Base-by-base conservation (phyloP, 2,888 invertebrate genomes). In the Mimas tiliae region DNA sequence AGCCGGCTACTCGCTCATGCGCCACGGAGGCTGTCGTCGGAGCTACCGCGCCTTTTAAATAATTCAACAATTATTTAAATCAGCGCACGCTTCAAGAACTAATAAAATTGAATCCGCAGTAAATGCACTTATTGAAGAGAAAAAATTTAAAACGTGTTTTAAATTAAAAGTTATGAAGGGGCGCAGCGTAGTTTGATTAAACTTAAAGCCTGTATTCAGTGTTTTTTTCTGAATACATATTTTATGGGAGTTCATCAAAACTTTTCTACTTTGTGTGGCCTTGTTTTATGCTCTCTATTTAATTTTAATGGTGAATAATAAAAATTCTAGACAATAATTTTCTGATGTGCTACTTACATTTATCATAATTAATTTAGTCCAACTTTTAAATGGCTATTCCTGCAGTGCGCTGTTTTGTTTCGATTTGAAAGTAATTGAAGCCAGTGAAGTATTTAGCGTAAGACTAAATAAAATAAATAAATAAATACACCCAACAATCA, bases 11-110 rank as follows among this genome's bases (percentile, higher is more conserved):
- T n/a, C n/a, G n/a, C n/a, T n/a, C n/a, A n/a, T n/a, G n/a, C n/a
- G n/a, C n/a, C n/a, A n/a, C n/a, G n/a, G n/a, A n/a, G n/a, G n/a
- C n/a, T n/a, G n/a, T n/a, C n/a, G n/a, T n/a, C n/a, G n/a, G n/a
- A n/a, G n/a, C n/a, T n/a, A n/a, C 19, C 12, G 58, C 19, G 9
- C 16, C 55, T 42, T 34, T 55, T 38, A 55, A 53, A 55, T 58
- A 58, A 58, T 58, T 58, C 58, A 58, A 58, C 38, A 42, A 58
- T 19, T 42, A 58, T 58, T 58, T 58, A 42, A 58, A 42, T 19
- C 19, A 58, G 58, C 42, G 58, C 58, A 38, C 38, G 58, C 19
- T 58, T 42, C 42, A 42, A 58, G 58, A 58, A 12, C 58, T 58
- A 42, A 42, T 58, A 42, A 42, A 58, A 58, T 58, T 42, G 19